These are phyloP conservation scores for Drosophila triauraria DNA, from an alignment of 1,140 invertebrate genomes.

Conservation along the genomic window DNA sequence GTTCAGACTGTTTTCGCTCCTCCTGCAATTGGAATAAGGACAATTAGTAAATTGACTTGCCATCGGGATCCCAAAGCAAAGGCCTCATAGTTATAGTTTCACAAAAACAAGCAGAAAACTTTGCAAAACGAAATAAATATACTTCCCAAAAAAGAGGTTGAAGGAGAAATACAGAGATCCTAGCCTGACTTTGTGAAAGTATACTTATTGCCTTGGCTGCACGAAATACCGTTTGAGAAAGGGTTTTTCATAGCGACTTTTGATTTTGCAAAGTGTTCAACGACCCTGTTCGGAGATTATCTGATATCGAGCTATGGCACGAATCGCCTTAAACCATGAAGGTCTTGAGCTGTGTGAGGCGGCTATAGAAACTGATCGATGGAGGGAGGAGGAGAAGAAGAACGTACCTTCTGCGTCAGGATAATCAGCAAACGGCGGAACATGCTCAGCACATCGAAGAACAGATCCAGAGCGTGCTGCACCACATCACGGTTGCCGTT, in stretches of 20 bases:
- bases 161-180: slow-evolving; percentile 7
- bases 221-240: slow-evolving; percentile 45
- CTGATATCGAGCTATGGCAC: slow-evolving; percentile 7
- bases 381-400: neutral
- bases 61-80: slow-evolving; percentile 30
- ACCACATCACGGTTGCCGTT: slow-evolving; percentile 97
- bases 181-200: slow-evolving; percentile 69
- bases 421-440: slow-evolving; percentile 96
- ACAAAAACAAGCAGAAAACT: slow-evolving; percentile 58
- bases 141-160: slow-evolving; percentile 36
- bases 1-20: slow-evolving; percentile 79
- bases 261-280: slow-evolving; percentile 56
- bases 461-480: slow-evolving; percentile 94
- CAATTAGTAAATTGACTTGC: slow-evolving; percentile 8
- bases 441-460: slow-evolving; percentile 96
- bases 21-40: slow-evolving; percentile 60
- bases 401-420: slow-evolving; percentile 93
- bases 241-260: slow-evolving; percentile 20
- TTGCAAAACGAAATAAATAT: slow-evolving; percentile 65
- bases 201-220: slow-evolving; percentile 71
- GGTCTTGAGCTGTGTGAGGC: slow-evolving; percentile 68
- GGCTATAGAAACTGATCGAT: slow-evolving; percentile 14
- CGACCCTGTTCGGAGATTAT: slow-evolving; percentile 25
- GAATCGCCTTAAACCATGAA: slow-evolving; percentile 67
- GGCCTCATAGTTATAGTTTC: slow-evolving; percentile 72